Conservation (phyloP, 2,888 invertebrate species). For the Athrips mouffetella region DNA sequence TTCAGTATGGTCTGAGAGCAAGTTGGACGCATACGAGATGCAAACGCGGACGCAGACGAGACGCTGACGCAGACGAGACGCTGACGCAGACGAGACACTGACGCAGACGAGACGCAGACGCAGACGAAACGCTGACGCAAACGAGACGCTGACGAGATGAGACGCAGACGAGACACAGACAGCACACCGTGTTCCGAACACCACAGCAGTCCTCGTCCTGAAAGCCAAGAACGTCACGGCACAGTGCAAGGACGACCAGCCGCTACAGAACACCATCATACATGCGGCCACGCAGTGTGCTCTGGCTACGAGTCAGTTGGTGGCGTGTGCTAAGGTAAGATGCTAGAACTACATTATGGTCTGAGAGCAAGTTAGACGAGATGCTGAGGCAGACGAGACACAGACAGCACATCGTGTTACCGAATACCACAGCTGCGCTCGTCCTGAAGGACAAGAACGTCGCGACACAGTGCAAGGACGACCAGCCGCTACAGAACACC, state of each 20-base stretch:
- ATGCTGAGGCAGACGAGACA: too few relatives aligned
- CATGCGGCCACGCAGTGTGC: slow-evolving; percentile 98
- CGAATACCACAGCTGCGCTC: slow-evolving; percentile 97
- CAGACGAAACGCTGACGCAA: too few relatives aligned
- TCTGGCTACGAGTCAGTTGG: slow-evolving; percentile 96
- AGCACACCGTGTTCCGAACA: slow-evolving; percentile 99
- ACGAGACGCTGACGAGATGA: too few relatives aligned
- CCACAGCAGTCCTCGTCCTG: slow-evolving; percentile 96
- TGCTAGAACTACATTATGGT: not conserved
- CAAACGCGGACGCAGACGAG: too few relatives aligned
- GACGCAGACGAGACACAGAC: too few relatives aligned
- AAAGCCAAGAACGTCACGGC: slow-evolving; percentile 98
- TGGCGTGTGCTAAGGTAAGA: slow-evolving; percentile 94
- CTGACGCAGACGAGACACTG: too few relatives aligned
- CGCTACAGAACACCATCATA: slow-evolving; percentile 92
- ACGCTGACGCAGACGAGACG: too few relatives aligned
- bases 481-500: slow-evolving; percentile 88
- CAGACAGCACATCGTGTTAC: too few relatives aligned
- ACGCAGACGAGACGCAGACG: too few relatives aligned
- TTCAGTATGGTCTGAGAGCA: not conserved
- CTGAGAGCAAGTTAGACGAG: too few relatives aligned
- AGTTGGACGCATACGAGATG: too few relatives aligned
- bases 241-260: slow-evolving; percentile 88
- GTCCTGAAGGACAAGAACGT: slow-evolving; percentile 98
- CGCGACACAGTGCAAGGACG: slow-evolving; percentile 91